Percentiles rank a stretch among this genome's conserved stretches.
Conservation (phyloP, 2,797 vertebrate species). For the Propithecus deckenii region DNA sequence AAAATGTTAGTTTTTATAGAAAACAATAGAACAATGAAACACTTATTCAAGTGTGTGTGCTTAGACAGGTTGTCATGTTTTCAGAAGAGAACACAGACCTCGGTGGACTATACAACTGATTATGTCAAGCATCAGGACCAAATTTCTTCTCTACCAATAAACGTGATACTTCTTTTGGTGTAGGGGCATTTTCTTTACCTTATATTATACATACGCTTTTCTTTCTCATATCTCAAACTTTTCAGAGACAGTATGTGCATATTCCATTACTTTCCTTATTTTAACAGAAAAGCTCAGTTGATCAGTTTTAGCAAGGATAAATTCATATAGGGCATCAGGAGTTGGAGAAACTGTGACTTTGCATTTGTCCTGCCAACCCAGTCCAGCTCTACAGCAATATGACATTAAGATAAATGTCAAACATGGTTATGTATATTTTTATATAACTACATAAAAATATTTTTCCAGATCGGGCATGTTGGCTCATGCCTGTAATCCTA, state of each 20-base stretch:
- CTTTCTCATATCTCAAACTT: neutral
- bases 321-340: neutral
- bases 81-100: neutral
- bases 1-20: neutral
- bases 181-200: neutral
- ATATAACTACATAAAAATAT: neutral
- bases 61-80: neutral
- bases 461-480: neutral
- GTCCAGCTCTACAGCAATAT: neutral
- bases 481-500: neutral
- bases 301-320: neutral
- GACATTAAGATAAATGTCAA: neutral
- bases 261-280: neutral
- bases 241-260: neutral
- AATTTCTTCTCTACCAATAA: neutral
- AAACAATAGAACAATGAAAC: neutral
- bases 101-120: neutral
- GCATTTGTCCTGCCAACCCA: neutral
- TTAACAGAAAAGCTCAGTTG: neutral
- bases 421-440: neutral
- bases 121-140: neutral
- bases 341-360: neutral
- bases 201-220: neutral
- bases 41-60: neutral
- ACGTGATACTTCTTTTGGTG: neutral